A percentile compares a stretch with the other conserved stretches of the same genome.
Conservation (phyloP, 2,797 vertebrate genomes). For the Lepilemur septentrionalis region DNA sequence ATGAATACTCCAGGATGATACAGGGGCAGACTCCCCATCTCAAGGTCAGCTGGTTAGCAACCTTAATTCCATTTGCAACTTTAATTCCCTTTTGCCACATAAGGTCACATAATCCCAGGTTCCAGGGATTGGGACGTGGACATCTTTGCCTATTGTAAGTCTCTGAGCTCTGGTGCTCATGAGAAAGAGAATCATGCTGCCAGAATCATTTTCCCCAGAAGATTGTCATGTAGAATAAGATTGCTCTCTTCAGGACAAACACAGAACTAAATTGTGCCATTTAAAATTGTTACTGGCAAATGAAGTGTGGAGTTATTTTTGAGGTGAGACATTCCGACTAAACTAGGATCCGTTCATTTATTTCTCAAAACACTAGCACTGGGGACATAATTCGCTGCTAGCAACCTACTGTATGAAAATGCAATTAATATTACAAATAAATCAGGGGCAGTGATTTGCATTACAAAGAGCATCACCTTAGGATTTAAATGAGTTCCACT, state of each 20-base stretch:
- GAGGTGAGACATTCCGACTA: neutral
- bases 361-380: neutral
- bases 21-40: too few species aligned
- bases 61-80: neutral
- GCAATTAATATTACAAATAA: constrained; percentile 7
- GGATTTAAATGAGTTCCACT: neutral
- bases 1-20: neutral
- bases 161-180: too few species aligned
- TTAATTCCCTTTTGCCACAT: neutral
- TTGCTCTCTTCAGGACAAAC: neutral
- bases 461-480: neutral
- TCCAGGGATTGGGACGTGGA: neutral
- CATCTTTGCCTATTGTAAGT: too few species aligned
- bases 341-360: neutral
- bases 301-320: neutral
- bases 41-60: neutral
- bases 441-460: neutral
- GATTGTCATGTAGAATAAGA: neutral
- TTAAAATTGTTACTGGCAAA: neutral
- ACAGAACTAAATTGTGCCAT: neutral
- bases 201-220: neutral
- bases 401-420: neutral
- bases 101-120: neutral
- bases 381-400: neutral
- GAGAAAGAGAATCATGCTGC: neutral